These are phyloP conservation scores for Lynx canadensis DNA, from an alignment of 2,113 vertebrate species.

Conservation along the genomic window DNA sequence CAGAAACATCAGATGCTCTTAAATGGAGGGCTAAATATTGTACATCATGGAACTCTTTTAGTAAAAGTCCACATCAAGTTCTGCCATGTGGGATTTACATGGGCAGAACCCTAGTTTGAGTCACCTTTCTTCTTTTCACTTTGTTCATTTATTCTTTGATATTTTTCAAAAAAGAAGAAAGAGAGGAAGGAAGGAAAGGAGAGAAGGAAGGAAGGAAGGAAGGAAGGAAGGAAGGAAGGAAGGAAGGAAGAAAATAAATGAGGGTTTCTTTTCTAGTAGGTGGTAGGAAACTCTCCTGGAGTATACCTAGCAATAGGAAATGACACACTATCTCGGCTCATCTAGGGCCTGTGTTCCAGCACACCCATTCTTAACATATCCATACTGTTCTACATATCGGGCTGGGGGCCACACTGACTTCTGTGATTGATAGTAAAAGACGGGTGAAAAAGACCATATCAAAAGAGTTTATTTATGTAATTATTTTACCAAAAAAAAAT, in stretches of 20 bases:
- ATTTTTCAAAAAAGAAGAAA: not conserved
- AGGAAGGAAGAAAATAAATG: not conserved
- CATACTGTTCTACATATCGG: not conserved
- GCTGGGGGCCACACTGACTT: not conserved
- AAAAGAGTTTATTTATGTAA: not conserved
- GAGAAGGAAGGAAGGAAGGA: too few species aligned
- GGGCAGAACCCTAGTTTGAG: not conserved
- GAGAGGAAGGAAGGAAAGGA: not conserved
- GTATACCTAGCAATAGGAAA: not conserved
- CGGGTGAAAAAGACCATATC: not conserved
- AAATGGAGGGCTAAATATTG: not conserved
- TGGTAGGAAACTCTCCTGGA: not conserved
- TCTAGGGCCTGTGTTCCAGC: not conserved
- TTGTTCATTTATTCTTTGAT: too few species aligned
- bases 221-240: not conserved
- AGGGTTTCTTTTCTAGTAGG: not conserved
- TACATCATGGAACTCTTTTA: not conserved
- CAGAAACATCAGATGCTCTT: not conserved
- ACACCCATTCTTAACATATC: not conserved
- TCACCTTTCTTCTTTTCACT: too few species aligned
- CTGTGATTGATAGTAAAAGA: not conserved
- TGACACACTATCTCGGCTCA: fast-evolving
- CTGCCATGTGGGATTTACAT: not conserved
- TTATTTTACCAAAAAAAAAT: not conserved
- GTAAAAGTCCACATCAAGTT: not conserved